Conservation (phyloP, 92 coral and sea anemone genomes). For the Nematostella vectensis region DNA sequence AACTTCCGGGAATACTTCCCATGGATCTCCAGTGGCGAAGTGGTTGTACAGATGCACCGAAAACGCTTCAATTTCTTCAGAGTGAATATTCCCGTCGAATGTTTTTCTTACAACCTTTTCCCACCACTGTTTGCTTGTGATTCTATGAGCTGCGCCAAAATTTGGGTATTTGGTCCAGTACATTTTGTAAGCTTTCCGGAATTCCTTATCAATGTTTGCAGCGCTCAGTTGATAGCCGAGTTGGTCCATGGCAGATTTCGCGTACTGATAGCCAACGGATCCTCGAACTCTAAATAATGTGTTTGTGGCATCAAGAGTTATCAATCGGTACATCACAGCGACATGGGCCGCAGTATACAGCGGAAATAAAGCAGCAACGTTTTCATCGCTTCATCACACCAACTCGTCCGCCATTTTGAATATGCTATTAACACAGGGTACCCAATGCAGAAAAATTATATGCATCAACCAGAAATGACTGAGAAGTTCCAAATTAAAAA, state of each 20-base stretch:
- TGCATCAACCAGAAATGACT: too few species aligned
- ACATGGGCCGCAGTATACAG: not conserved
- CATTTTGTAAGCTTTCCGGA: conserved; percentile 40
- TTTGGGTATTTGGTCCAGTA: conserved; percentile 52
- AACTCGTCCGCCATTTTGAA: not conserved
- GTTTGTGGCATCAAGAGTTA: conserved; percentile 78
- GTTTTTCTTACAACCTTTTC: conserved; percentile 46
- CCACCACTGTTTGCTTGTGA: conserved; percentile 71
- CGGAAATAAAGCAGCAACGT: not conserved
- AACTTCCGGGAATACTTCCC: conserved; percentile 80
- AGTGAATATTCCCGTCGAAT: conserved; percentile 39
- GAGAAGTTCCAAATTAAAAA: too few species aligned
- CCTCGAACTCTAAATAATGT: conserved; percentile 76
- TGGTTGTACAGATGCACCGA: conserved; percentile 45
- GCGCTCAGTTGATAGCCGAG: conserved; percentile 37
- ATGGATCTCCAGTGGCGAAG: conserved; percentile 34
- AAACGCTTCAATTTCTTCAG: conserved; percentile 29
- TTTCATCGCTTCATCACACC: not conserved
- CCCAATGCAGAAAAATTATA: too few species aligned
- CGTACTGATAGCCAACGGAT: conserved; percentile 63
- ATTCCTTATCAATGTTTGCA: conserved; percentile 39
- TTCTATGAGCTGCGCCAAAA: conserved; percentile 44
- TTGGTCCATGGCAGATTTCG: conserved; percentile 48
- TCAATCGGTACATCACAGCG: conserved; percentile 44
- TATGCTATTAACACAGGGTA: too few species aligned